Evolutionary conservation across 2,888 invertebrate species (phyloP), one percentile per base, ranked within the genome.

Genomic region (Leptinotarsa juncta): DNA sequence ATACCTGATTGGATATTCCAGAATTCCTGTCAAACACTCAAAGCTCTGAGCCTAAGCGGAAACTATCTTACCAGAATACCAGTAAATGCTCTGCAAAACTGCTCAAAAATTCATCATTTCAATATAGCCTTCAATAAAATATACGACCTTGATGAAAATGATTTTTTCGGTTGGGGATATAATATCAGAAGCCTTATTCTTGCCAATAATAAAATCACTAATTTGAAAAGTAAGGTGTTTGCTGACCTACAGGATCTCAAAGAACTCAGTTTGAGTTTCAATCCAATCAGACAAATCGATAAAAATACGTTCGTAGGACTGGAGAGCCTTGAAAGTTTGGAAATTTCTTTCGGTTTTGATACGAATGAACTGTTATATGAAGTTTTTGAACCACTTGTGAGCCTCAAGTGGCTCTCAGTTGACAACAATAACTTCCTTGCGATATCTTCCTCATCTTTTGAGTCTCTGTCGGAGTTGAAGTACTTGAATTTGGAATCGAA

Each of bases 181-280:
- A 93, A 93, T 82, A 89, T 97, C 71, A 94, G 94, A 85, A 96
- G 95, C 80, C 90, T 97, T 76, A 91, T 96, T 81, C 89, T 97
- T 82, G 91, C 94, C 78, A 96, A 96, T 88, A 97, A 97, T 87
- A 92, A 94, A 86, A 93, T 97, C 81, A 93, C 94, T 53, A 92
- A 91, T 86, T 89, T 94, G 81, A 92, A 92, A 84, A 90, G 92
- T 79, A 92, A 92, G 83, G 91, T 94, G 79, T 95, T 96, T 87
- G 90, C 91, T 74, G 93, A 93, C 55, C 90, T 94, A 70, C 92
- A 92, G 79, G 92, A 94, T 81, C 90, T 98, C 80, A 94, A 94
- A 84, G 97, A 97, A 88, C 91, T 98, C 79, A 96, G 95, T 88
- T 89, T 98, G 80, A 97, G 97, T 85, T 96, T 97, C 88, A 98